Evolutionary conservation across 2,113 vertebrate genomes (phyloP), one percentile per base, ranked within the genome.

Genomic region (Myrmophylax atrothorax): DNA sequence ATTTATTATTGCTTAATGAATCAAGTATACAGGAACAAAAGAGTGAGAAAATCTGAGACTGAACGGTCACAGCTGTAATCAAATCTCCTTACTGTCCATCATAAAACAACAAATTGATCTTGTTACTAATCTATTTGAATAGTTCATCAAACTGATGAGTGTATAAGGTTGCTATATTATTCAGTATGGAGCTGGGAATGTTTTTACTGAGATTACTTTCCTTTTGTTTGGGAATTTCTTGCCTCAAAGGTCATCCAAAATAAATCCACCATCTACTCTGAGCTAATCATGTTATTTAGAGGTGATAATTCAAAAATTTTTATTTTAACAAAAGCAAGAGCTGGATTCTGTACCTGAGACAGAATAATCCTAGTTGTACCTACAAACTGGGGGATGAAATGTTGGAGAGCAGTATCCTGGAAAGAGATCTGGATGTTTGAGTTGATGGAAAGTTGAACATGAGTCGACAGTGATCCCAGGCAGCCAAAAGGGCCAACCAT

Each of bases 341-440:
- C 4, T 23, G 53, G 17, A 38, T 55, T 55, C 19, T 60, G 14
- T 7, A 18, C 1, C 7, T 52, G 56, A 18, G 15, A 59, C 4
- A 7, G 25, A 5, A 10, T 26, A 89, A 66, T 18, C 12, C 23
- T 29, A 12, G 6, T 59, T 74, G 28, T n/a, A 11, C 23, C 8
- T 9, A 22, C 8, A 52, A 7, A 38, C 3, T 67, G 24, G 4
- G 10, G 6, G 8, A 59, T 38, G 8, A 44, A 44, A 38, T 28
- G 7, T 10, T 52, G 53, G 16, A 60, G 23, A 4, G 8, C 4
- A 46, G 10, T 7, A 25, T 8, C 0, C 0, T 46, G 46, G 12
- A n/a, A 52, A 53, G 15, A 46, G 6, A 60, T 53, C 24, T 53
- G 13, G 16, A 10, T 11, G 9, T 38, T 20, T 46, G 53, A 19